Base-by-base conservation (phyloP, 2,888 invertebrate genomes). In the Leuctra nigra region DNA sequence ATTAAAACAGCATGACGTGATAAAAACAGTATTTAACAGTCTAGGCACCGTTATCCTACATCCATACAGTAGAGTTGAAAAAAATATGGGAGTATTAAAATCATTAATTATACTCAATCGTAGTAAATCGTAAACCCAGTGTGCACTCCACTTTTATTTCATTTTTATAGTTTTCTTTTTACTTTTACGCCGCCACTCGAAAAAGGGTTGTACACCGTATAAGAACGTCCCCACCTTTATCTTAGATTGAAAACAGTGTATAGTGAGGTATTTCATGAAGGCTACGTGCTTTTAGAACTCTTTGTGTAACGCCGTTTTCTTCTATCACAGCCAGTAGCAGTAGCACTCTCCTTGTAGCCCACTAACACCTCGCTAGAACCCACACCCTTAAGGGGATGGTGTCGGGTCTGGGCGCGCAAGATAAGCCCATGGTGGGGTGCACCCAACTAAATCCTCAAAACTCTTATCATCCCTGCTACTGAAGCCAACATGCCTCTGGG, bases 391-490 rank as follows among this genome's bases (percentile, higher is more conserved):
- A n/a, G 22, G 3, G 14, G 29, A 14, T 29, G 25, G 48, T 25
- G 18, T 16, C 3, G 23, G 48, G 54, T 39, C 57, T 58, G 57
- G 54, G 23, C 22, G 48, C 24, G 29, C 29, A 50, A 58, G 57
- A 58, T 58, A 58, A 58, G 57, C 57, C 57, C 39, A 50, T 23
- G 4, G 44, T 18, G 23, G 44, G 44, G 44, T 44, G 44, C 44
- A 2, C 41, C 36, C 44, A 22, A 44, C 22, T 18, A 44, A 44
- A 44, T 44, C 44, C 23, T 23, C 20, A 22, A 44, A 44, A 44
- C 44, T 44, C 44, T 7, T 23, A 6, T 20, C 2, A 44, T 4
- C 44, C 23, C 20, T 44, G 23, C 20, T n/a, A 44, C 23, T 29
- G 29, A 29, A 29, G 11, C 29, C 11, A 29, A 29, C 29, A 7